Evolutionary conservation across 2,113 vertebrate genomes (phyloP).

Genomic region (Zosterops japonicus): DNA sequence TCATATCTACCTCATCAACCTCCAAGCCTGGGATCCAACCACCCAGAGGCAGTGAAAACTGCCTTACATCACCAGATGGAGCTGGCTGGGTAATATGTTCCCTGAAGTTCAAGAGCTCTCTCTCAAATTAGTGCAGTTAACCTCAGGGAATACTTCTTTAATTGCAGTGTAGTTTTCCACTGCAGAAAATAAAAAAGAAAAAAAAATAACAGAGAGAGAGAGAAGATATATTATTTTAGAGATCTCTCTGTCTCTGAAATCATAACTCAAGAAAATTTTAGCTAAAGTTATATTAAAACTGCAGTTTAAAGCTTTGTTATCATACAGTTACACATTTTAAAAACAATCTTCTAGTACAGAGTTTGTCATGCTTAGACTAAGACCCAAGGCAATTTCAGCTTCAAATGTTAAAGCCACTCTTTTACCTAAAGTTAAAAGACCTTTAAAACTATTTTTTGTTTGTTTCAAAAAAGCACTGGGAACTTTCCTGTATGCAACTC

Average conservation of each 20-base stretch:
- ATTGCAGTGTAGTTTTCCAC: not conserved
- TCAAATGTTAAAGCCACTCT: not conserved
- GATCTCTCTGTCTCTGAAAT: too few species aligned
- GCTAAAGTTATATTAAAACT: not conserved
- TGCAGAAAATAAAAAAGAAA: not conserved
- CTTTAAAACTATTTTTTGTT: not conserved
- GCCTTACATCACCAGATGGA: not conserved
- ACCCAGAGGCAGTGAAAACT: not conserved
- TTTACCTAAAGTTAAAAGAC: not conserved
- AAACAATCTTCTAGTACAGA: not conserved
- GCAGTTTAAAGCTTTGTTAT: not conserved
- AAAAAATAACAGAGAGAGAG: not conserved
- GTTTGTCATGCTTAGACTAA: not conserved
- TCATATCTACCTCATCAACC: not conserved
- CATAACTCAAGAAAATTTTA: not conserved
- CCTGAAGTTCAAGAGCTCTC: not conserved
- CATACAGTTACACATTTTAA: not conserved
- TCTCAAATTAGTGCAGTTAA: not conserved
- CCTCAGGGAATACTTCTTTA: not conserved
- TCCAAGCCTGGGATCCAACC: not conserved
- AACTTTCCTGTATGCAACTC: conserved; percentile 22
- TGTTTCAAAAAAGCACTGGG: not conserved
- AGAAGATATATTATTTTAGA: too few species aligned
- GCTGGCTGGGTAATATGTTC: accelerated
- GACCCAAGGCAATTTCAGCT: not conserved